A percentile compares a stretch with the other conserved stretches of the same genome.
These are phyloP conservation scores for Danaus chrysippus DNA, from an alignment of 2,888 invertebrate genomes.

Conservation along the genomic window DNA sequence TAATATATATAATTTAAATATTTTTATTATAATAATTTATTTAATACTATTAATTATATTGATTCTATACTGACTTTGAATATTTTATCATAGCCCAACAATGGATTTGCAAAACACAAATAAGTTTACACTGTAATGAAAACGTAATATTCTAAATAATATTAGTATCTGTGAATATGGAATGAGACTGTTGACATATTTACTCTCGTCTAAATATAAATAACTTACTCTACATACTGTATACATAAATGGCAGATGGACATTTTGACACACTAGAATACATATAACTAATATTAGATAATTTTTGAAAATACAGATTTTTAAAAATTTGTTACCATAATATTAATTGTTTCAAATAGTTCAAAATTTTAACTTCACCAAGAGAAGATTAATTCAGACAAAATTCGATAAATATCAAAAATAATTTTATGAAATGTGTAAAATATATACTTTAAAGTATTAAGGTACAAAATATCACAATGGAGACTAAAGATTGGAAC, in stretches of 20 bases:
- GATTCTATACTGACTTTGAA: no score
- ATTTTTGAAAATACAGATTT: slow-evolving; percentile 6
- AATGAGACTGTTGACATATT: background rate
- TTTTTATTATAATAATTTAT: no score
- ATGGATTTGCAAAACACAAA: no score
- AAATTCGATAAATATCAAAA: slow-evolving; percentile 14
- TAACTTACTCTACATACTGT: background rate
- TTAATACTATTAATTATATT: no score
- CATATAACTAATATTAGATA: background rate
- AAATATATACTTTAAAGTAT: slow-evolving; percentile 9
- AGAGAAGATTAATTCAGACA: background rate
- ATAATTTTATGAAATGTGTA: slow-evolving; percentile 9
- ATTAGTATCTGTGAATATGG: background rate
- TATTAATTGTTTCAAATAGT: background rate
- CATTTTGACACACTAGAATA: slow-evolving; percentile 15
- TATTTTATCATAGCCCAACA: no score
- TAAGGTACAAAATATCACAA: slow-evolving; percentile 30
- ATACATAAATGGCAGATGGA: background rate
- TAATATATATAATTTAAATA: no score
- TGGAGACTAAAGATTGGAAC: slow-evolving; percentile 10
- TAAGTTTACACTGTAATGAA: no score
- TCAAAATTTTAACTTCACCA: background rate
- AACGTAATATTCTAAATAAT: no score
- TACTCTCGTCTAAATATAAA: background rate
- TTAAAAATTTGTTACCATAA: background rate